These are phyloP conservation scores for Dendronephthya gigantea DNA, from an alignment of 64 coral and sea anemone species.

Conservation along the genomic window DNA sequence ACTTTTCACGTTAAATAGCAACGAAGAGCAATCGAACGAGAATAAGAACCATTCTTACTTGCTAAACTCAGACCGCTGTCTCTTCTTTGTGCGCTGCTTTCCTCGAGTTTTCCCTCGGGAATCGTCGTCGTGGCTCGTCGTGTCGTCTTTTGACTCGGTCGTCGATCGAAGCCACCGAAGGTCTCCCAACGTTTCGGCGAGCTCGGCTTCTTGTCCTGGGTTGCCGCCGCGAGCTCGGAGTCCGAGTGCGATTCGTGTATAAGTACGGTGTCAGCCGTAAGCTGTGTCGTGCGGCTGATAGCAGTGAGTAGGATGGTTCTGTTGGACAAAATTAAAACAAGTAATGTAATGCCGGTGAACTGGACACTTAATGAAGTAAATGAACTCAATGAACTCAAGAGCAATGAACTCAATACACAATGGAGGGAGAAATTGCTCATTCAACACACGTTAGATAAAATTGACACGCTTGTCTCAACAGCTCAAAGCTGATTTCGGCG, in stretches of 20 bases:
- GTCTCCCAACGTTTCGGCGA: background rate
- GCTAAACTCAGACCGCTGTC: constrained; percentile 9
- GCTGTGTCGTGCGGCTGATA: background rate
- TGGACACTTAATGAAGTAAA: background rate
- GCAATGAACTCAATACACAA: too few relatives aligned
- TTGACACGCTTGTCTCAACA: too few relatives aligned
- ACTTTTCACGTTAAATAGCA: background rate
- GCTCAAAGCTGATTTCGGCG: too few relatives aligned
- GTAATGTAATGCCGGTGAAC: background rate
- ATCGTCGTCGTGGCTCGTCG: background rate
- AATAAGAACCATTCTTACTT: too few relatives aligned
- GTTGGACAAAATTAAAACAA: background rate
- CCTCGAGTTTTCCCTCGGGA: background rate
- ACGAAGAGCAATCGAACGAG: background rate
- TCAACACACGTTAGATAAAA: too few relatives aligned
- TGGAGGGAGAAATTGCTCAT: too few relatives aligned
- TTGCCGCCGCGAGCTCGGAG: constrained; percentile 2
- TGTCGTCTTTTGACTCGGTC: background rate
- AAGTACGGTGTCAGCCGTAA: background rate
- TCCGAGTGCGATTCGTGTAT: constrained; percentile 11
- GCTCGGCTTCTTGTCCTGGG: background rate
- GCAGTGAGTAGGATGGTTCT: background rate
- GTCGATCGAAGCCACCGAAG: background rate
- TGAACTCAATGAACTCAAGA: too few relatives aligned
- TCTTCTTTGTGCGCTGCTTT: background rate